A percentile compares a stretch with the other conserved stretches of the same genome.
Evolutionary conservation across 2,797 vertebrate species (phyloP).

Genomic region (Sylvilagus floridanus): DNA sequence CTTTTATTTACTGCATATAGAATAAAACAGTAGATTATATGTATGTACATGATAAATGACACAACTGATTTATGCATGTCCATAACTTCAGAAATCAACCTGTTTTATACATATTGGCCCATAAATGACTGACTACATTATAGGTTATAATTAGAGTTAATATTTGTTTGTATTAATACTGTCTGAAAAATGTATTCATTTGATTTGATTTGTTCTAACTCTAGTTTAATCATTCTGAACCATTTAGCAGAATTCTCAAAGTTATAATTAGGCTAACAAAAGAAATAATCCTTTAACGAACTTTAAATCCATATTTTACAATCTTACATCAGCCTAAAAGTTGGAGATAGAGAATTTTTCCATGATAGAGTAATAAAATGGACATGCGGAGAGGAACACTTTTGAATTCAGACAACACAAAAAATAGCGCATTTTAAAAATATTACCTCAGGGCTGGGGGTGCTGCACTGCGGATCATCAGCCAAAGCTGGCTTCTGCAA

Average conservation of each 20-base stretch:
- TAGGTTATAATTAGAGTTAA: background rate
- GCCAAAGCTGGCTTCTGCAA: no score
- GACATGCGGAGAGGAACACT: background rate
- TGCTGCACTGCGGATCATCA: no score
- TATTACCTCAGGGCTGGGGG: background rate
- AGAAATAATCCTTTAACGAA: background rate
- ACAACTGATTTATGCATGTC: background rate
- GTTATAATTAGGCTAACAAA: conserved; percentile 50
- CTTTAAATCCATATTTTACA: background rate
- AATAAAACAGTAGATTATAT: background rate
- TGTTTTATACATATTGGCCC: background rate
- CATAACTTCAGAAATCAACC: background rate
- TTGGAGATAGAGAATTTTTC: background rate
- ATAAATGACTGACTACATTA: background rate
- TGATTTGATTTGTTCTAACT: background rate
- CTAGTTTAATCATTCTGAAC: conserved; percentile 7
- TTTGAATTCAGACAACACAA: background rate
- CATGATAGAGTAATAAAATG: background rate
- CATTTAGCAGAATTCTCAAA: background rate
- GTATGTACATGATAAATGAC: background rate
- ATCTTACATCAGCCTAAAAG: conserved; percentile 36
- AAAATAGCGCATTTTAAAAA: background rate
- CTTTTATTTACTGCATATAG: background rate
- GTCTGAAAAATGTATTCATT: background rate
- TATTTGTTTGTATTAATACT: background rate